Conservation (phyloP, 2,888 invertebrate genomes). For the Gasteruption jaculator region DNA sequence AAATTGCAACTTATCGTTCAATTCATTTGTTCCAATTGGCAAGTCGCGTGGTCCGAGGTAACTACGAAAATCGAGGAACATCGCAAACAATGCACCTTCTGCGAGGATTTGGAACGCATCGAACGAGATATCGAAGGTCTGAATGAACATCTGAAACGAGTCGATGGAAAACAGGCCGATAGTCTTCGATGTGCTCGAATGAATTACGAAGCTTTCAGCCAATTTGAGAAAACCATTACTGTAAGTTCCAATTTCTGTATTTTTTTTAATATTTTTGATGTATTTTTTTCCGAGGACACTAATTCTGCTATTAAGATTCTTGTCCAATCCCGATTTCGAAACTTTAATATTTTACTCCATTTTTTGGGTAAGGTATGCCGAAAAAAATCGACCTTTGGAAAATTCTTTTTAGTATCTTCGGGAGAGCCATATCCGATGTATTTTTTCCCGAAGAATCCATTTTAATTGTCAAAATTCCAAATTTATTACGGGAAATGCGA, state of each 20-base stretch:
- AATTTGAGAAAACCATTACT: constrained; percentile 74
- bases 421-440: background rate
- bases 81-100: constrained; percentile 63
- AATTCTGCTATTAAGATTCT: too few relatives aligned
- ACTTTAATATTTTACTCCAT: too few relatives aligned
- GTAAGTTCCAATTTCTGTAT: constrained; percentile 51
- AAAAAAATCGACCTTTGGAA: too few relatives aligned
- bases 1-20: constrained; percentile 63
- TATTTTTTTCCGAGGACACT: too few relatives aligned
- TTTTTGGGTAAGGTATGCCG: too few relatives aligned
- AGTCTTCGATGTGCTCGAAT: constrained; percentile 67
- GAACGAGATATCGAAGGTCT: constrained; percentile 59
- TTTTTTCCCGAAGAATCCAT: too few relatives aligned
- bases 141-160: constrained; percentile 35
- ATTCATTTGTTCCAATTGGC: constrained; percentile 61
- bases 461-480: too few relatives aligned
- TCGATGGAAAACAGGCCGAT: constrained; percentile 55
- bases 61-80: constrained; percentile 62
- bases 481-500: too few relatives aligned
- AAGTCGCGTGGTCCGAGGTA: constrained; percentile 57
- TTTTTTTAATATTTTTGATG: background rate
- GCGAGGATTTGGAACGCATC: constrained; percentile 66
- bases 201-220: constrained; percentile 66
- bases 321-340: background rate
- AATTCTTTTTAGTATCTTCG: background rate